Evolutionary conservation across 37 sponge, comb jelly and placozoan species (phyloP).

Genomic region (Cliona cf. orientalis): DNA sequence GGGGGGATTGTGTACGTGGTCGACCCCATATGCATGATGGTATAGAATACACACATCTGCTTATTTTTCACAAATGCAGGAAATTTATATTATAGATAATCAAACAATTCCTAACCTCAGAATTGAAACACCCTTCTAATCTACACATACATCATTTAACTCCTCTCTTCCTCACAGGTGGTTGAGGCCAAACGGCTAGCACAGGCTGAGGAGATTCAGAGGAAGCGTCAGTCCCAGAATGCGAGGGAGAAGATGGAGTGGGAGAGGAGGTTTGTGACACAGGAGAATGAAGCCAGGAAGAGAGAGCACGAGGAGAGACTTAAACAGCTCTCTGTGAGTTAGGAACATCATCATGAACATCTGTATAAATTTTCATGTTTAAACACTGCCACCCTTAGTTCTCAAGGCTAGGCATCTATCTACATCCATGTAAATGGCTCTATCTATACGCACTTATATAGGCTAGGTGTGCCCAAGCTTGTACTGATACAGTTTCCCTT

Average conservation of each 20-base stretch:
- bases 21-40: neutral
- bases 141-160: too few species aligned
- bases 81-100: too few species aligned
- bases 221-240: conserved; percentile 37
- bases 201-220: conserved; percentile 25
- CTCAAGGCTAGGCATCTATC: too few species aligned
- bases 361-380: too few species aligned
- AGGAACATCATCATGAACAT: too few species aligned
- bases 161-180: too few species aligned
- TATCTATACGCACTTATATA: too few species aligned
- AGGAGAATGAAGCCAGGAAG: conserved; percentile 47
- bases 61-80: too few species aligned
- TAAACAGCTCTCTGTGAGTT: conserved; percentile 61
- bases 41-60: neutral
- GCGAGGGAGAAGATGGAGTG: conserved; percentile 36
- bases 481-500: too few species aligned
- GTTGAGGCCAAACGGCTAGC: conserved; percentile 31
- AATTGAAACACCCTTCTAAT: conserved; percentile 3
- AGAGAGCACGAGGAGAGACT: conserved; percentile 55
- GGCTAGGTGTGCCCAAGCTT: too few species aligned
- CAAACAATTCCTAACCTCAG: neutral
- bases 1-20: neutral
- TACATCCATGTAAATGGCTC: too few species aligned
- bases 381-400: too few species aligned
- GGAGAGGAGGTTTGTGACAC: conserved; percentile 19